Evolutionary conservation across 92 coral and sea anemone species (phyloP), one percentile per base, ranked within the genome.

Genomic region (Pocillopora meandrina): DNA sequence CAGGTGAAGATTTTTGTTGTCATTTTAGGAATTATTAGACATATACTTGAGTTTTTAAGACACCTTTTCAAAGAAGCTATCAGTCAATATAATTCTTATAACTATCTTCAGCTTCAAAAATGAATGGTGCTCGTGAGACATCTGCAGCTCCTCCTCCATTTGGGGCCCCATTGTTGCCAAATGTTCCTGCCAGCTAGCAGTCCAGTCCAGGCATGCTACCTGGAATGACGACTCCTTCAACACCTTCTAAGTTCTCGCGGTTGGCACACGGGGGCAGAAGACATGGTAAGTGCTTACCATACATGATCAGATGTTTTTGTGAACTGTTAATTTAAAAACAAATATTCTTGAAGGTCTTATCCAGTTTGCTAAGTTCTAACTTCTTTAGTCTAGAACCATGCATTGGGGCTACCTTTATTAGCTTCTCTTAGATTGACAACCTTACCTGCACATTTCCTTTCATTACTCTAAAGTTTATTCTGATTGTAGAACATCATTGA

Each of bases 181-280:
- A 15, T 33, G 75, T 71, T 33, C 76, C 90, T 82, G 35, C 81
- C 36, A 56, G 76, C 88, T 12, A 65, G 83, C 87, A 33, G 86
- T 49, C 70, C 68, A 63, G 56, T 63, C 67, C 47, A 19, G 94
- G 79, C 20, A 19, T 61, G 13, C 87, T 93, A 57, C 84, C 88
- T 49, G 87, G 89, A 12, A 85, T 86, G 72, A 74, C 87, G 0
- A 78, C 95, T 17, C 92, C 98, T 57, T 91, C 95, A 10, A 79
- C 93, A 52, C 87, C 91, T 0, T 94, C 98, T 10, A 93, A 89
- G 83, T 96, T 96, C 62, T 96, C 98, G 60, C 81, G 98, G 71
- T 91, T 90, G 71, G 98, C 98, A 14, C 89, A 89, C 61, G 90
- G 93, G 52, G 84, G 89, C 20, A 90, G 95, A 7, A 79, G 98